phyloP scores from a whole-genome alignment of 2,888 invertebrate species.

The Ceriagrion tenellum region DNA sequence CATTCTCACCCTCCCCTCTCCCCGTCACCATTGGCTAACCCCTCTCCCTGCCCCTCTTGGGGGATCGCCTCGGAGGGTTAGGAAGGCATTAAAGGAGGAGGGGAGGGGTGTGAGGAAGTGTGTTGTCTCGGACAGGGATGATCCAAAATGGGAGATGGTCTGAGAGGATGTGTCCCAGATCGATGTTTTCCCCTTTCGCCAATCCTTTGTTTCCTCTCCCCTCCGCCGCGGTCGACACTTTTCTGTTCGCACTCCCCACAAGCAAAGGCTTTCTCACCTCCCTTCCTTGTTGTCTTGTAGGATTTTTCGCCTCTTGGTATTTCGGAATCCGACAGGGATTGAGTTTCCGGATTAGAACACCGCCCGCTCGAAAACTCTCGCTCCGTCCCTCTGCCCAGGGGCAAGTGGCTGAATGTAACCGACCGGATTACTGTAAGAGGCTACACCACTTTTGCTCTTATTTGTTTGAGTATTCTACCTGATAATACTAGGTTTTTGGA shows the following conservation, averaged over 20 bases:
- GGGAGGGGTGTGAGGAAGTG: background rate
- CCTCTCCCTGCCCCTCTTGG: background rate
- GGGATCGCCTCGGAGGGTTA: too few species aligned
- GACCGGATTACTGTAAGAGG: background rate
- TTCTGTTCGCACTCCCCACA: background rate
- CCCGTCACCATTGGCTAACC: too few species aligned
- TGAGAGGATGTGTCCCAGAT: background rate
- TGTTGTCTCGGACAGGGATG: background rate
- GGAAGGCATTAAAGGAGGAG: too few species aligned
- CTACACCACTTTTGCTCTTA: background rate
- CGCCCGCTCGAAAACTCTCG: background rate
- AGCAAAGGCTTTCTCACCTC: background rate
- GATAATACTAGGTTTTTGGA: too few species aligned
- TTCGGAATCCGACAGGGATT: background rate
- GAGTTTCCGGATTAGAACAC: background rate
- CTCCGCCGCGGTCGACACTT: background rate
- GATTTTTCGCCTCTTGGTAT: background rate
- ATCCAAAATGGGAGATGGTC: background rate
- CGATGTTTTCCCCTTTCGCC: background rate
- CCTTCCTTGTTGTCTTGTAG: background rate
- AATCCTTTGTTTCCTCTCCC: slow-evolving; percentile 27
- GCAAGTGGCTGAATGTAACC: background rate
- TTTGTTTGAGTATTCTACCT: too few species aligned
- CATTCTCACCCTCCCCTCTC: background rate
- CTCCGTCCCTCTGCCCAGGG: too few species aligned